Base-by-base conservation (phyloP, 2,797 vertebrate species). In the Phrynocephalus guinanensis region DNA sequence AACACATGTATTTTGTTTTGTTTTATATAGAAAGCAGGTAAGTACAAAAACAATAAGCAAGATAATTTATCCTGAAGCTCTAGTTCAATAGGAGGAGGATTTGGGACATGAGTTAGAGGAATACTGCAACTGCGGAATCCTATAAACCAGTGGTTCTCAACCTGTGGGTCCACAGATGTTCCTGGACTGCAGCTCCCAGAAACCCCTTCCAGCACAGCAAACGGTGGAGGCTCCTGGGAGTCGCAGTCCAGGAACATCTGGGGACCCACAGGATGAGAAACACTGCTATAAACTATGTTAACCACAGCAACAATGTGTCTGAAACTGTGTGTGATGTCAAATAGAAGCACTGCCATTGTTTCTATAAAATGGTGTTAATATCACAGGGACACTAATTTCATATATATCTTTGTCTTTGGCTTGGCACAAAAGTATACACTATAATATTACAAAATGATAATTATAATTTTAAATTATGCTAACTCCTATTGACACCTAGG, bases 401-500 rank as follows among this genome's bases (percentile, higher is more conserved):
- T 48, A 70, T 78, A 77, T 78, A 67, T 28, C 2, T 20, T 71
- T 71, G n/a, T 30, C 50, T 48, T 70, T 78, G 63, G 26, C n/a
- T 10, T 10, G 20, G 60, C 3, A 26, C 20, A n/a, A 3, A 56
- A 56, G 9, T 10, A 56, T 56, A 56, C 52, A 56, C 13, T 56
- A 7, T 56, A 56, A 56, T 56, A 56, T 56, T 56, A 56, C 52
- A 11, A 56, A 56, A 56, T 56, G 60, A 63, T 63, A 63, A 63
- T 20, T 63, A 63, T 20, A 63, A 63, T 63, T 63, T 63, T 20
- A 88, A 84, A 76, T 93, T 71, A 60, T 15, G 28, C 2, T 56
- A 44, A 89, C n/a, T 88, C 85, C 85, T 70, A 82, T 79, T 91
- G 78, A 38, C 60, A 72, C 75, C 89, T 89, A 87, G 93, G 75